Base-by-base conservation (phyloP, 2,797 vertebrate species). In the Gallinago solitaria region DNA sequence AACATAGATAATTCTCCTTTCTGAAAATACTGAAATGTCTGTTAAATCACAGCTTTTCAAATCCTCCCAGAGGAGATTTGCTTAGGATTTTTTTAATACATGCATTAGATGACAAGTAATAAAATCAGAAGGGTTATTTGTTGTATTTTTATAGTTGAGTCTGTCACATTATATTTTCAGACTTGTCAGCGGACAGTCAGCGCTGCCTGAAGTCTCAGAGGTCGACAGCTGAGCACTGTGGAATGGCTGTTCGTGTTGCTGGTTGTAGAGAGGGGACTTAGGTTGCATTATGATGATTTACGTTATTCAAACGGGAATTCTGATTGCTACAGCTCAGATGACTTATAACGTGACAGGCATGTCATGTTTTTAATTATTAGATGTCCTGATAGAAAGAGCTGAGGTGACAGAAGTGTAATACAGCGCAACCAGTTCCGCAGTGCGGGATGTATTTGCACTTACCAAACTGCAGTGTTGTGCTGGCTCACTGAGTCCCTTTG, bases 41-140 rank as follows among this genome's bases (percentile, higher is more conserved):
- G 67, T 85, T 89, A 95, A 93, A 87, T 94, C 61, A 51, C 68
- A 87, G 83, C 90, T 93, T 89, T 94, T 85, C 94, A 86, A 77
- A 91, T 89, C 64, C 35, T 95, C 90, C 71, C 86, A 37, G 54
- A 93, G 87, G 92, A 95, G 68, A 60, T 90, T 89, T 90, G 76
- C 78, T 64, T 89, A n/a, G 59, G 33, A 25, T 39, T 41, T 81
- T 90, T 82, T 47, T 30, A 81, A 77, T 87, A 37, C 7, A 11
- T 59, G 61, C 6, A 59, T 51, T 67, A 87, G 82, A 75, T 89
- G 94, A 87, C 64, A 96, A 67, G 76, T 87, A 91, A 89, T 96
- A 85, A 96, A 91, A 88, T n/a, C 80, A 71, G 59, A 39, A 57
- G 76, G 56, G 48, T 69, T 96, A 77, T 94, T 89, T 87, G 84